Base-by-base conservation (phyloP, 2,113 vertebrate genomes). In the Anguilla rostrata region DNA sequence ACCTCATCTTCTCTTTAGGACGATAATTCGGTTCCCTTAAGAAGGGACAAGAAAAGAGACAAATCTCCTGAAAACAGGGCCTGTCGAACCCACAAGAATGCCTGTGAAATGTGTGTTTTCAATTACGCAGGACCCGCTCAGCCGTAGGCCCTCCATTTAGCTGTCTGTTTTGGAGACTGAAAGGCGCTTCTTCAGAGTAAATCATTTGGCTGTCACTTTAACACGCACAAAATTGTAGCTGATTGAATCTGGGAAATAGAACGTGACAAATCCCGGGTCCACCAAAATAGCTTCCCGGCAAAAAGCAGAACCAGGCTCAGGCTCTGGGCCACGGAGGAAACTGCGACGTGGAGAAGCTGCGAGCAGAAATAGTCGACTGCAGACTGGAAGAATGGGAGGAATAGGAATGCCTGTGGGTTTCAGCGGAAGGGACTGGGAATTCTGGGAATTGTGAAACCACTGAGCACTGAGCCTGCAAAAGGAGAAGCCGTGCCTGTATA, bases 21-120 rank as follows among this genome's bases (percentile, higher is more conserved):
- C 85, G 81, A 43, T 88, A 87, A 84, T 88, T 91, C 85, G 89
- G 39, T 41, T 79, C 53, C 88, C 90, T 89, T 84, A 90, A 87
- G 83, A 43, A 43, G 49, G 22, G 57, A 85, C 79, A 91, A 91
- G 80, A 89, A 83, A 87, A 39, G 84, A 90, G 85, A 88, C 83
- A 88, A 86, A 87, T 88, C 43, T 91, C 86, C 88, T 87, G 53
- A 89, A 91, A 93, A 92, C 88, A 86, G 86, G 87, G 26, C 57
- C 86, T 87, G 39, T 87, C 85, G 41, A 26, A n/a, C 80, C 93
- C 92, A 92, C 92, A 92, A 93, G 89, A 90, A 93, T 91, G 89
- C 87, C 22, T 88, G 85, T 18, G 84, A 89, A 82, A 89, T 75
- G 89, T 89, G 82, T 94, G 92, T 92, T 94, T 94, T 90, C 89